Base-by-base conservation (phyloP, 2,797 vertebrate genomes). In the Okamejei kenojei region DNA sequence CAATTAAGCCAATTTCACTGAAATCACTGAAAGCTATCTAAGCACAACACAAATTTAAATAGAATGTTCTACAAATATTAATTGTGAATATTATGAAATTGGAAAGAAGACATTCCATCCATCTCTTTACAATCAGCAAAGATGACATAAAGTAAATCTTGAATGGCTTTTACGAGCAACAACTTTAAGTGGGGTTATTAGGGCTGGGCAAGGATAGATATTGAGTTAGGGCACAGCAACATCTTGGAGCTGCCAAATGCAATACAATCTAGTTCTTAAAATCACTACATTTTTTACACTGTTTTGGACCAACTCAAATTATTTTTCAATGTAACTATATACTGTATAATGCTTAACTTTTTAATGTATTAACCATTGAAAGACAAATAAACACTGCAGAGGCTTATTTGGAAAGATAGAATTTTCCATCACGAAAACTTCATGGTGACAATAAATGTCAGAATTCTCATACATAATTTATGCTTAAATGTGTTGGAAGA, bases 31-130 rank as follows among this genome's bases (percentile, higher is more conserved):
- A 88, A 88, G 61, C 61, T 19, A 88, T 88, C 17, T 10, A 32
- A 88, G 61, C 9, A n/a, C 61, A 88, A 88, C 32, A 29, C 84
- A 88, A 88, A 88, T 88, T 88, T 32, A 88, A 65, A 88, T 68
- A 35, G 19, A 88, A 88, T 21, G 17, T 68, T 88, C 84, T 35
- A 68, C 68, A 88, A 88, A 88, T 88, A 88, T 68, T 68, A n/a
- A 88, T 88, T 68, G 84, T 88, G 32, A 63, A 88, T 63, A 65
- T 68, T 32, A 35, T 32, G 32, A 19, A 88, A 32, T 17, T 35
- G 11, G n/a, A 19, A 68, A 8, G 19, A 35, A 68, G 63, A 88
- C n/a, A 68, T 9, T 68, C 58, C 29, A 86, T n/a, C 63, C 29
- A n/a, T 29, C 29, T 61, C 15, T 86, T 58, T 17, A 63, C 82